These are phyloP conservation scores for Papilio gigon DNA, from an alignment of 2,888 invertebrate species.

Conservation along the genomic window DNA sequence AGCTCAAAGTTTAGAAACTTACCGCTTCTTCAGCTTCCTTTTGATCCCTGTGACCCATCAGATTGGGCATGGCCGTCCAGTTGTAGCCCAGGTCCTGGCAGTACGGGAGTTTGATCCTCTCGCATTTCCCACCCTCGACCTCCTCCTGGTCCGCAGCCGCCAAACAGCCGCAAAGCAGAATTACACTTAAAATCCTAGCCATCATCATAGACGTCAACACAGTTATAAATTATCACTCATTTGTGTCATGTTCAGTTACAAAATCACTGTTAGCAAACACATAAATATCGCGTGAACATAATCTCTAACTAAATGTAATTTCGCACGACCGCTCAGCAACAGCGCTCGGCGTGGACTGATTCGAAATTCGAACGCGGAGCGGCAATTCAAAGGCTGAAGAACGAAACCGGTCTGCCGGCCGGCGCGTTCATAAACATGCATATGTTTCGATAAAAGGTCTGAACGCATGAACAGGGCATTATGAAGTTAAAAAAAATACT, in stretches of 20 bases:
- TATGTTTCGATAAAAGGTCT: slow-evolving; percentile 79
- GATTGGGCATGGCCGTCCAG: slow-evolving; percentile 93
- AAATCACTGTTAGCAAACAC: slow-evolving; percentile 64
- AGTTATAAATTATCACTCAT: slow-evolving; percentile 47
- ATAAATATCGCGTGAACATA: slow-evolving; percentile 71
- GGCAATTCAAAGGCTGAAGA: slow-evolving; percentile 72
- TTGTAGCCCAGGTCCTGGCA: slow-evolving; percentile 93
- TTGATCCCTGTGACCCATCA: slow-evolving; percentile 91
- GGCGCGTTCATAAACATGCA: slow-evolving; percentile 74
- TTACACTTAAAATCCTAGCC: slow-evolving; percentile 71
- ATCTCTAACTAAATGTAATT: slow-evolving; percentile 44
- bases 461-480: slow-evolving; percentile 79
- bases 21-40: slow-evolving; percentile 91
- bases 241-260: slow-evolving; percentile 69
- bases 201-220: slow-evolving; percentile 58
- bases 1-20: slow-evolving; percentile 54
- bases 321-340: slow-evolving; percentile 52
- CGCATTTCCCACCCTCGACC: slow-evolving; percentile 85
- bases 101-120: slow-evolving; percentile 89
- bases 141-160: slow-evolving; percentile 74
- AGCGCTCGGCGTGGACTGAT: slow-evolving; percentile 68
- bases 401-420: slow-evolving; percentile 74
- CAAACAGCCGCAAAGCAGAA: slow-evolving; percentile 64
- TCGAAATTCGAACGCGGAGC: slow-evolving; percentile 56
- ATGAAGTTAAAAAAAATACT: slow-evolving; percentile 68